Evolutionary conservation across 1,140 invertebrate genomes (phyloP), one percentile per base, ranked within the genome.

Genomic region (Calosoma granatense): DNA sequence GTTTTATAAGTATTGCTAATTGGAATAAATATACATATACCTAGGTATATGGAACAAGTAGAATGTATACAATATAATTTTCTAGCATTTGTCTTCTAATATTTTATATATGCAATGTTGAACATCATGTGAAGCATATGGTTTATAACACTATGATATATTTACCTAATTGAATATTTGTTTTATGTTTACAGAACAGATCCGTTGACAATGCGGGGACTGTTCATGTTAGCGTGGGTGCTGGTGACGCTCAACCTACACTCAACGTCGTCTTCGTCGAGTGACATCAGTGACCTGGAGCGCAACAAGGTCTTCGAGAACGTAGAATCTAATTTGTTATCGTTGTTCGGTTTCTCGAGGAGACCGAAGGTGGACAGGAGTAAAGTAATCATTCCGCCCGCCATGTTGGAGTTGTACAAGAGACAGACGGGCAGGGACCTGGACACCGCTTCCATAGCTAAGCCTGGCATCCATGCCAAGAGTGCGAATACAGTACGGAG

Each of bases 401-500:
- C 85, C 54, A 82, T 94, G 78, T 80, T 83, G 68, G 77, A 87
- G 64, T 76, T 94, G 58, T 92, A 92, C 71, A 76, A 77, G 58
- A 76, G 78, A 63, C 81, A 86, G 63, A 82, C 78, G 64, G 76
- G 77, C 56, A 66, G 74, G 56, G 54, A 66, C 43, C 65, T 76
- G 26, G 81, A 80, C 61, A 81, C 78, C 56, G 73, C 80, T 21
- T 75, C 79, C 61, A 77, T 88, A 53, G 84, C 84, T 55, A 82
- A 82, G 62, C 81, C 82, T 59, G 86, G 85, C 54, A 72, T 83
- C 57, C 75, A 83, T 60, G 77, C 80, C 11, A 76, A 79, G 57
- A 80, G 81, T 55, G 88, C 91, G 57, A 94, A 94, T 73, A 94
- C 90, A 36, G 86, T 92, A 30, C 76, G 91, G 61, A 89, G 87